Conservation (phyloP, 2,113 vertebrate species). For the Alethe diademata region DNA sequence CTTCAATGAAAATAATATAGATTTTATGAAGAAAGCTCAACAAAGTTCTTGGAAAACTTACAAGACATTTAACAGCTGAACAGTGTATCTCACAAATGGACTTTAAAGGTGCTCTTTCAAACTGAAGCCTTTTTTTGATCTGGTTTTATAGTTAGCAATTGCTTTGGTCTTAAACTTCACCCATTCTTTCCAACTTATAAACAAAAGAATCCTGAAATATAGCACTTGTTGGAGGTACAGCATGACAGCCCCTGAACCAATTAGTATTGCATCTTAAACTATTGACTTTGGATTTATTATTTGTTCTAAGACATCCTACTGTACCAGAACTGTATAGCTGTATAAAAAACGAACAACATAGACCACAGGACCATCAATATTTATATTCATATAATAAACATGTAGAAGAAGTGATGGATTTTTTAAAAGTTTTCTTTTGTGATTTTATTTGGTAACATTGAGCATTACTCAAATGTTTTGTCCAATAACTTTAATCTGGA, state of each 20-base stretch:
- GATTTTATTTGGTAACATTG: not conserved
- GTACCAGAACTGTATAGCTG: not conserved
- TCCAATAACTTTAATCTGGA: slow-evolving; percentile 60
- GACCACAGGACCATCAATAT: not conserved
- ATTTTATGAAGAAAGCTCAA: slow-evolving; percentile 66
- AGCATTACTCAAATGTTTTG: slow-evolving; percentile 44
- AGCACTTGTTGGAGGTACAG: slow-evolving; percentile 31
- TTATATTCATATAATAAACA: not conserved
- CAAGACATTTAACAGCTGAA: slow-evolving; percentile 67
- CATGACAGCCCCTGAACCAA: not conserved
- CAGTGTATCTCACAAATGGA: slow-evolving; percentile 61
- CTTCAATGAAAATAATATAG: slow-evolving; percentile 66
- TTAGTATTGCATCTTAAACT: not conserved
- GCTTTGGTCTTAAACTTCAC: slow-evolving; percentile 64
- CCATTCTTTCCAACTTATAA: slow-evolving; percentile 67
- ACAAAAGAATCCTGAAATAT: slow-evolving; percentile 44
- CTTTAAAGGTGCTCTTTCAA: slow-evolving; percentile 57
- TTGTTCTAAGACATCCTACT: not conserved
- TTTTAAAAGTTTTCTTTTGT: not conserved
- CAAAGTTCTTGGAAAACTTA: slow-evolving; percentile 66
- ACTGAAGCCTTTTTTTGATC: slow-evolving; percentile 69
- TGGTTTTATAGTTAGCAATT: slow-evolving; percentile 65
- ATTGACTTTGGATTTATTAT: not conserved
- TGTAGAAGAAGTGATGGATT: not conserved
- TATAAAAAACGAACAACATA: not conserved